phyloP scores from a whole-genome alignment of 2,888 invertebrate genomes.

The Eristalinus aeneus region DNA sequence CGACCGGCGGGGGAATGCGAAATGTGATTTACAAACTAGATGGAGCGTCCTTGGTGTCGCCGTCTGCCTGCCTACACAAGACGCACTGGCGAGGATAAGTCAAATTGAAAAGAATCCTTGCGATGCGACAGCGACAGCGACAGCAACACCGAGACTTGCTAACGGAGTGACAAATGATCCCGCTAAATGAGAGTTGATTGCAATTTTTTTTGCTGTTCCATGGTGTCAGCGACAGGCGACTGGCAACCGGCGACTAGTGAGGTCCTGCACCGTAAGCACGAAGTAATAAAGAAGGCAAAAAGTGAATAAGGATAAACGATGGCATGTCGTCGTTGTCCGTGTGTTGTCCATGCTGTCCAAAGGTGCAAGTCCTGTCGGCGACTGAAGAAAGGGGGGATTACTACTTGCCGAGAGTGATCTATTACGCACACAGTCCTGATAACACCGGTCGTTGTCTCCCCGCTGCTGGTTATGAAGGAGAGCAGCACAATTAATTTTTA shows the following conservation, averaged over 20 bases:
- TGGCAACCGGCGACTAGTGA: not conserved
- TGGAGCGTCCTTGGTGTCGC: not conserved
- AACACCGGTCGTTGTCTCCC: not conserved
- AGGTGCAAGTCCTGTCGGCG: not conserved
- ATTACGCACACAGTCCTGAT: constrained; percentile 26
- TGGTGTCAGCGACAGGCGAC: not conserved
- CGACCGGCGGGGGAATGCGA: constrained; percentile 14
- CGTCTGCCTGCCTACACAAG: not conserved
- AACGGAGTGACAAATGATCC: constrained; percentile 79
- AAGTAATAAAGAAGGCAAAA: constrained; percentile 67
- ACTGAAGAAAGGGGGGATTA: constrained; percentile 47
- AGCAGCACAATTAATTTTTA: constrained; percentile 66
- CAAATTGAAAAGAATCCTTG: constrained; percentile 70
- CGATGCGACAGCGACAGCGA: constrained; percentile 64
- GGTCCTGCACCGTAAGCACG: constrained; percentile 61
- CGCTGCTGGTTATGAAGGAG: constrained; percentile 66
- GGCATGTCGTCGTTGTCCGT: constrained; percentile 58
- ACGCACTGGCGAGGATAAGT: constrained; percentile 41
- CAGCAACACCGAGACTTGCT: constrained; percentile 58
- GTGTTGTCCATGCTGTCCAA: constrained; percentile 32
- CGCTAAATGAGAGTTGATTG: constrained; percentile 80
- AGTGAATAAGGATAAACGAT: constrained; percentile 70
- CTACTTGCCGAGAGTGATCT: constrained; percentile 40
- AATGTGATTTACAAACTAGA: constrained; percentile 69
- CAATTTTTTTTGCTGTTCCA: constrained; percentile 70